Conservation (phyloP, 2,797 vertebrate species). For the Apodemus agrarius region DNA sequence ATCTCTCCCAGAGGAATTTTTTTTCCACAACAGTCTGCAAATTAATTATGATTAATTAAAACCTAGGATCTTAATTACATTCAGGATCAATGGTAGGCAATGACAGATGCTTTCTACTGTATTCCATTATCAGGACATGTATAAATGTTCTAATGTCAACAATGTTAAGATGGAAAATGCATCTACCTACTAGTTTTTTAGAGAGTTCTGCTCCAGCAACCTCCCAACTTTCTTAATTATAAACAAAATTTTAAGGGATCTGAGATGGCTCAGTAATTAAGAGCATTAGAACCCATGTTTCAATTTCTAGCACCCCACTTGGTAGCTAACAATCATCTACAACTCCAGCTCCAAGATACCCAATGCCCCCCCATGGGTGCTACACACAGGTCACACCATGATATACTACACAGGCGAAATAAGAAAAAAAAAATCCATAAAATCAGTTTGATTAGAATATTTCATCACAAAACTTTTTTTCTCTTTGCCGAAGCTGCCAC, state of each 20-base stretch:
- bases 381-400: background rate
- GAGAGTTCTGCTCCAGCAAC: background rate
- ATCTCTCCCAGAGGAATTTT: background rate
- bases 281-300: background rate
- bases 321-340: background rate
- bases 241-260: background rate
- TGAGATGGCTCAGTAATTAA: background rate
- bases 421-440: no score
- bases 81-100: background rate
- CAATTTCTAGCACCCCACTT: background rate
- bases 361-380: background rate
- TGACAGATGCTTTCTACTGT: background rate
- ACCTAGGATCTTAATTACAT: background rate
- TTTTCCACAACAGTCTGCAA: background rate
- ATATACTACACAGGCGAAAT: background rate
- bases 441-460: background rate
- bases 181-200: background rate
- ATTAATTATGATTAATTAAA: background rate
- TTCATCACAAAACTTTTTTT: background rate
- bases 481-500: background rate
- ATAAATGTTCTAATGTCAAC: fast-evolving
- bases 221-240: background rate
- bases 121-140: background rate
- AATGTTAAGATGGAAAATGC: background rate
- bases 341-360: background rate